Base-by-base conservation (phyloP, 2,113 vertebrate species). In the Boleophthalmus pectinirostris region DNA sequence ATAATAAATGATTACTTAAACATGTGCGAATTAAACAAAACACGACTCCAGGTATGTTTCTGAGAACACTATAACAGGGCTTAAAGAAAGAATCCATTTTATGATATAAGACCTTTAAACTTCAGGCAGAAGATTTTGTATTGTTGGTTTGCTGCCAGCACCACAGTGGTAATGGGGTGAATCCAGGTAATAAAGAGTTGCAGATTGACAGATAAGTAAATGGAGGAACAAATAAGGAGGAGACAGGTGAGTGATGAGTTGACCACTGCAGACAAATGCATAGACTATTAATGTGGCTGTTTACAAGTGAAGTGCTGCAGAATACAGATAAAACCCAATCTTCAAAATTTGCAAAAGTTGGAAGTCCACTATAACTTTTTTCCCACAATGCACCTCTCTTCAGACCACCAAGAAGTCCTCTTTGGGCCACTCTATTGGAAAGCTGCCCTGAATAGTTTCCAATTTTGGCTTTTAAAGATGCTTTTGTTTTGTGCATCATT, bases 401-500 rank as follows among this genome's bases (percentile, higher is more conserved):
- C n/a, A 64, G 71, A 79, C 75, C 57, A 79, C n/a, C n/a, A n/a
- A n/a, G 57, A 74, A 60, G 66, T 51, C 68, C 2, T 45, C 69
- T 68, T 79, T 66, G 14, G 35, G 8, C 21, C 13, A 16, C 53
- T 65, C 21, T 38, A 29, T 66, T 66, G 67, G 47, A 75, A 58
- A 68, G 68, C 25, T 68, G 45, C 29, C 2, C 29, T 2, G 29
- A 29, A 29, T 29, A 29, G 4, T 29, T 29, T 29, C 29, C 4
- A 4, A 29, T 29, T 61, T 67, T 51, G 29, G 74, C 10, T 77
- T 73, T 78, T 67, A 61, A 64, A 46, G 75, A 78, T 49, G 64
- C 29, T 29, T 57, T 66, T 4, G 63, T 75, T 74, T 64, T 56
- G 20, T 53, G 16, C 49, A 20, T 68, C 29, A 25, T 23, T 24